Evolutionary conservation across 2,888 invertebrate species (phyloP), one percentile per base, ranked within the genome.

Genomic region (Suillia variegata): DNA sequence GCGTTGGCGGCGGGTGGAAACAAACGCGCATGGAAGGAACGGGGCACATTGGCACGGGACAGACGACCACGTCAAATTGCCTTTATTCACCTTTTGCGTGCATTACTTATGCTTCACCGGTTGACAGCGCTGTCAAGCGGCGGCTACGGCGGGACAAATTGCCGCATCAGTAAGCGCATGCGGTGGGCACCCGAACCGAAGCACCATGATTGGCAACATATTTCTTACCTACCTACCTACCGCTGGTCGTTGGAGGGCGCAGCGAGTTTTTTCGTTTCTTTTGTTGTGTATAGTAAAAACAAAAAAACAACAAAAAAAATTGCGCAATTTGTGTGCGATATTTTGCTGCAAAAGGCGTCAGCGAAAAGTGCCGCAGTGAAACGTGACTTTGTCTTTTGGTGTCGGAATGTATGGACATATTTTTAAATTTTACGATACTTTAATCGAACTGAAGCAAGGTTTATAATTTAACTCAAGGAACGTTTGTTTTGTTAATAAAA

Each of bases 11-110:
- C 31, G 12, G 31, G 31, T n/a, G 13, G 4, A 8, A 10, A 10
- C 38, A 13, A 10, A 18, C 18, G 38, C 6, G 38, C 38, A 38
- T 8, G 4, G 38, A 38, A 13, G 38, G 4, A n/a, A 38, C 12
- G 3, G 3, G n/a, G 45, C 45, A n/a, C 38, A 4, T 38, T 10
- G 15, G 45, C 18, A 8, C 20, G 45, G 45, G 17, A n/a, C n/a
- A n/a, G n/a, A n/a, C n/a, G n/a, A n/a, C n/a, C 45, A 45, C 20
- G 45, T 45, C 45, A 45, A 45, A 45, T 45, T 45, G 45, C 45
- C 13, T 45, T 45, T 45, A 45, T 45, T 17, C 45, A 45, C 45
- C 45, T 45, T n/a, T 45, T 45, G 45, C 45, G 20, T 20, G 18
- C 45, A 18, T 45, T 45, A 45, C 45, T 45, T 45, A 17, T 6